Base-by-base conservation (phyloP, 2,113 vertebrate genomes). In the Pomatostomus ruficeps region DNA sequence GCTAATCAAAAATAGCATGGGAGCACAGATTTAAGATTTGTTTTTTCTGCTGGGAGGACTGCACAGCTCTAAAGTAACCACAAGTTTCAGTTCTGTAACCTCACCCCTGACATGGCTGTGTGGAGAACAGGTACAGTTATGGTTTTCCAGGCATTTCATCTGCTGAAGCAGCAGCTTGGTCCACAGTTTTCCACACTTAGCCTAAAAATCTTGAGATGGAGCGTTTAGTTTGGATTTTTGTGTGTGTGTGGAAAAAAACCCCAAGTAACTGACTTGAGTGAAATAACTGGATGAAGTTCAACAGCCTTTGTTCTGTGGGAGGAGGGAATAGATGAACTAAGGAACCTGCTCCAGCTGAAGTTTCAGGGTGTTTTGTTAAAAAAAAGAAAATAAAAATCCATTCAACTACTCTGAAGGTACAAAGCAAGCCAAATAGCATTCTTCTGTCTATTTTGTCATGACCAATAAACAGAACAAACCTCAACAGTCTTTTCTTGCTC, bases 31-130 rank as follows among this genome's bases (percentile, higher is more conserved):
- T 46, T 49, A 54, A 46, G 13, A 21, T 45, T 72, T 71, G 3
- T 45, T 73, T 70, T 61, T 73, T 42, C 68, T 74, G 33, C 42
- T 49, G 26, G 43, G 24, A 80, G 8, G 42, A 65, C 9, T 29
- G 45, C 71, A 62, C 0, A 7, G 26, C 65, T 87, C 55, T 16
- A 1, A 36, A 62, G 42, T 1, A n/a, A 74, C 48, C 2, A 4
- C 26, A 29, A 24, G 31, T 59, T 35, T 74, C 38, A 52, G 51
- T 24, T 49, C 55, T 65, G 38, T 55, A 49, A 49, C 18, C n/a
- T 65, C 18, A 66, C 14, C n/a, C 22, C 36, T 28, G 13, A 58
- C 3, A 20, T 33, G n/a, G 15, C 24, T 0, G 0, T 13, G 36
- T 35, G 12, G 11, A 82, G 12, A 70, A 75, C 14, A 55, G 29